phyloP scores from a whole-genome alignment of 1,140 invertebrate genomes.

The Nebria ingens region DNA sequence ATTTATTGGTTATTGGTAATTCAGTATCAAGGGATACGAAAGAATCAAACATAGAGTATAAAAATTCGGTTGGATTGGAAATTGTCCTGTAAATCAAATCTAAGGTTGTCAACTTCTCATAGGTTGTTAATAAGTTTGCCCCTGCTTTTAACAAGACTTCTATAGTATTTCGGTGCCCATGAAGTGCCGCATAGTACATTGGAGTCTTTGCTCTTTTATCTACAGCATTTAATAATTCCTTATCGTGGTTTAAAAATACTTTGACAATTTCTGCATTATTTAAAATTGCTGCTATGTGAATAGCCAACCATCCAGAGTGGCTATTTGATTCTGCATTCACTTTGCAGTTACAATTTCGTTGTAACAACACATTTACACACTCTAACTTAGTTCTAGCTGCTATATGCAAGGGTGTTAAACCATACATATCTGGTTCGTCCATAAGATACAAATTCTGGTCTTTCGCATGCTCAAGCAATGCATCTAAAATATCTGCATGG shows the following conservation, averaged over 20 bases:
- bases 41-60: slow-evolving; percentile 40
- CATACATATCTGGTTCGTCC: slow-evolving; percentile 29
- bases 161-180: slow-evolving; percentile 46
- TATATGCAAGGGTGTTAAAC: slow-evolving; percentile 53
- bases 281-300: slow-evolving; percentile 47
- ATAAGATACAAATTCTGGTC: slow-evolving; percentile 24
- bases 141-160: slow-evolving; percentile 44
- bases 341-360: slow-evolving; percentile 38
- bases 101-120: slow-evolving; percentile 33
- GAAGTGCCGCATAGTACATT: slow-evolving; percentile 47
- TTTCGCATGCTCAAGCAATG: slow-evolving; percentile 31
- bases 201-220: slow-evolving; percentile 46
- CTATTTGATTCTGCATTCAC: slow-evolving; percentile 29
- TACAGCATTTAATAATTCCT: slow-evolving; percentile 15
- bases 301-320: slow-evolving; percentile 42
- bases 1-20: slow-evolving; percentile 30
- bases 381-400: slow-evolving; percentile 51
- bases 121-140: slow-evolving; percentile 42
- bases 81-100: slow-evolving; percentile 40
- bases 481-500: slow-evolving; percentile 32
- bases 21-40: slow-evolving; percentile 36
- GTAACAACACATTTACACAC: slow-evolving; percentile 51
- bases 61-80: slow-evolving; percentile 38
- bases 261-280: slow-evolving; percentile 40
- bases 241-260: slow-evolving; percentile 40